phyloP scores from a whole-genome alignment of 2,888 invertebrate species.

The Polymixis flavicincta region DNA sequence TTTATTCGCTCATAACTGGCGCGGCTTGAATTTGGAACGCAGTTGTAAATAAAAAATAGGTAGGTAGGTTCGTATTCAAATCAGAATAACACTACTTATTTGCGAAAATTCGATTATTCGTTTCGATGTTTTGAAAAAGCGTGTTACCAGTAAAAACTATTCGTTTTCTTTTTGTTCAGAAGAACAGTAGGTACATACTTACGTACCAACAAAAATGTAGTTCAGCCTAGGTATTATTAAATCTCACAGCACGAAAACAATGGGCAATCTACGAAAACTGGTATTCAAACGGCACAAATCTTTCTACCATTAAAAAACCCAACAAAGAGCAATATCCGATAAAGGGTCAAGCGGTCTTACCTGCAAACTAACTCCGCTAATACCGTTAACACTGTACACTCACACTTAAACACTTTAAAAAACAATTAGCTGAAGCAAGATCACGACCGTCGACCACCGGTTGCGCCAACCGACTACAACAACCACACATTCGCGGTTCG shows the following conservation, averaged over 20 bases:
- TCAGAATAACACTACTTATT: neutral
- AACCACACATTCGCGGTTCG: conserved; percentile 71
- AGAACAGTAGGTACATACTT: conserved; percentile 3
- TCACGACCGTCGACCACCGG: conserved; percentile 79
- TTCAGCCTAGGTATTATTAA: conserved; percentile 26
- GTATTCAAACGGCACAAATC: conserved; percentile 43
- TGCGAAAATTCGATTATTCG: neutral
- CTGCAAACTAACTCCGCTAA: conserved; percentile 62
- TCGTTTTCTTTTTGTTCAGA: neutral
- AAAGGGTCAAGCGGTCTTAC: conserved; percentile 63
- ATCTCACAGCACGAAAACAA: conserved; percentile 48
- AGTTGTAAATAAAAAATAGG: conserved; percentile 13
- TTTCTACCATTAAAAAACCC: conserved; percentile 26
- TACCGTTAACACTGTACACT: conserved; percentile 72
- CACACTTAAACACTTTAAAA: conserved; percentile 72
- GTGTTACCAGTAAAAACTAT: neutral
- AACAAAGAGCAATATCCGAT: conserved; percentile 59
- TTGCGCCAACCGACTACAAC: conserved; percentile 78
- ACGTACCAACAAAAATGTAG: conserved; percentile 32
- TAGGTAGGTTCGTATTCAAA: conserved; percentile 8
- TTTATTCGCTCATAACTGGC: conserved; percentile 17
- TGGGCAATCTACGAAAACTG: conserved; percentile 43
- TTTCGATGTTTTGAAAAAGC: neutral
- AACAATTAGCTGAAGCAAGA: conserved; percentile 63
- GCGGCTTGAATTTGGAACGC: conserved; percentile 32